Evolutionary conservation across 1,140 invertebrate genomes (phyloP), one percentile per base, ranked within the genome.

Genomic region (Drosophila varians): DNA sequence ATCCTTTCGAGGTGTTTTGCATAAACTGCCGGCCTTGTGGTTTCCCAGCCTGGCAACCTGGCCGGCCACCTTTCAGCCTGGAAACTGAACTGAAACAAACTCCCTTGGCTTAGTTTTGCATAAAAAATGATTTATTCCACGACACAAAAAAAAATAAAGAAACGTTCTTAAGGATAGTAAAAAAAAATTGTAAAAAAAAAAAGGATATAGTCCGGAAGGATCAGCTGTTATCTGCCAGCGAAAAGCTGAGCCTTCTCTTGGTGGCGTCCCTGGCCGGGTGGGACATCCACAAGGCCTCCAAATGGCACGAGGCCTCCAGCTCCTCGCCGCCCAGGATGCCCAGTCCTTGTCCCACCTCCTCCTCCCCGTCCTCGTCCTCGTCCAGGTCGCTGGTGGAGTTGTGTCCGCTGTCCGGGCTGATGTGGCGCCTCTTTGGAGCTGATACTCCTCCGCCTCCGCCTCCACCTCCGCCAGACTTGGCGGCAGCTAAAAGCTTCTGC

Each of bases 361-460:
- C 73, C 36, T 55, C 60, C 21, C n/a, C n/a, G n/a, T n/a, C 23
- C 38, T 51, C 23, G 8, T 77, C 73, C 36, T 55, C 60, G 16
- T 82, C 78, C 42, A 90, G 64, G 23, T 89, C 87, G 45, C 80
- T 89, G 7, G 80, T 83, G 8, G 90, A 90, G 47, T 91, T 91
- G 66, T 90, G 89, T 0, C 90, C 90, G 31, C 90, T 91, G 61
- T 91, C 90, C 28, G 90, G 90, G 16, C 90, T 91, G 4, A 90
- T 75, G 69, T 90, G 83, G 0, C 77, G 77, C 11, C 55, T 42
- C 60, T 89, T 72, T 14, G 60, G 69, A 16, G 58, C 19, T 0
- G 52, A 14, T 4, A 7, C 5, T 3, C 8, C 40, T 12, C 2
- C 21, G 21, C 8, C 38, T 7, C 38, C 28, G 12, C 8, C 40